These are phyloP conservation scores for Wasmannia auropunctata DNA, from an alignment of 1,140 invertebrate genomes.

Conservation along the genomic window DNA sequence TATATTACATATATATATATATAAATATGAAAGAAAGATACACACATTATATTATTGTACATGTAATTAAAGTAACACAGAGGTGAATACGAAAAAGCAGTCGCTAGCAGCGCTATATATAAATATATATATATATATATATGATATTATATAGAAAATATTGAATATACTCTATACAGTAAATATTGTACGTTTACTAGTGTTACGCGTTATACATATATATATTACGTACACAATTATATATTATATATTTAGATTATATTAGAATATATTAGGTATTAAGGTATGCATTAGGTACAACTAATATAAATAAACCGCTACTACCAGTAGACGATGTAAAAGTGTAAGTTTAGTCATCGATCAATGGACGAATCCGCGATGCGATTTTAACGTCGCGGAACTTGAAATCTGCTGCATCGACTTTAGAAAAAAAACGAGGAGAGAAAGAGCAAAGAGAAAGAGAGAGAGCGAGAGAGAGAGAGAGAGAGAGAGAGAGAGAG, in stretches of 20 bases:
- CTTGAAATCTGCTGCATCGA: slow-evolving; percentile 56
- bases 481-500: background rate
- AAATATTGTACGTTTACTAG: slow-evolving; percentile 76
- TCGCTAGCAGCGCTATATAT: slow-evolving; percentile 58
- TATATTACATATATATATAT: slow-evolving; percentile 60
- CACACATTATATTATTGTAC: slow-evolving; percentile 71
- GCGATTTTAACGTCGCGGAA: slow-evolving; percentile 33
- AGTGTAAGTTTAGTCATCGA: slow-evolving; percentile 63
- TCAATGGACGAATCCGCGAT: slow-evolving; percentile 25
- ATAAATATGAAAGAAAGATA: slow-evolving; percentile 61
- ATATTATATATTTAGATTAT: slow-evolving; percentile 59
- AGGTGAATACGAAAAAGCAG: slow-evolving; percentile 47
- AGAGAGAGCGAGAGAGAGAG: background rate
- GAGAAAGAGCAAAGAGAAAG: background rate
- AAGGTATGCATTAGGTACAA: slow-evolving; percentile 73
- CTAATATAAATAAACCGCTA: slow-evolving; percentile 60
- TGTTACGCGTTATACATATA: slow-evolving; percentile 70
- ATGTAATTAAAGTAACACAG: slow-evolving; percentile 54
- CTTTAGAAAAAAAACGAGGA: slow-evolving; percentile 37
- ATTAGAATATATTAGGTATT: slow-evolving; percentile 65
- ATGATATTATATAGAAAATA: slow-evolving; percentile 59
- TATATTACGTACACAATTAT: slow-evolving; percentile 52
- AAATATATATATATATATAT: slow-evolving; percentile 64
- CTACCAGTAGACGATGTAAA: slow-evolving; percentile 60
- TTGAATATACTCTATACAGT: slow-evolving; percentile 72